Evolutionary conservation across 2,888 invertebrate species (phyloP), one percentile per base, ranked within the genome.

Genomic region (Amiota minor): DNA sequence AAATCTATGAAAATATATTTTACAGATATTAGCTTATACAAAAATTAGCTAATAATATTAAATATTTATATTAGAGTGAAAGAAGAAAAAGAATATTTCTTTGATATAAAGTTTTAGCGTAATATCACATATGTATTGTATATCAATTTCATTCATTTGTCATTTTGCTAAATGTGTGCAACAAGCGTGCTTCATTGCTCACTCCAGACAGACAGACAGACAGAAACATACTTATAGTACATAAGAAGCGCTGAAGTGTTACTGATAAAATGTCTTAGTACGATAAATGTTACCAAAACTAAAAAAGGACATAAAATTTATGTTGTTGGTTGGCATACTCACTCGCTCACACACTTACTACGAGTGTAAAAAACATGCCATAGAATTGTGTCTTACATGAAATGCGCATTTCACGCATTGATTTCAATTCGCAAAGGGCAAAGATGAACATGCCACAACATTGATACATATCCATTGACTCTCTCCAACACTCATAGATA

Each of bases 401-500:
- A 73, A 70, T 47, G 73, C 64, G 68, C 70, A 75, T 77, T 75
- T 74, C 62, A 71, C 72, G 74, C 77, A 77, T 76, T 75, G 72
- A 76, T 76, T 77, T 76, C 50, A 53, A 72, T 62, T 47, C 53
- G 47, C 65, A 62, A 49, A 49, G 45, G 53, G 50, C 50, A 53
- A 20, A 53, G 20, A 68, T 68, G 49, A 65, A 47, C 47, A 18
- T 47, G 47, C 59, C 18, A 59, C 59, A 53, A 53, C 53, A 53
- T n/a, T 62, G 12, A 45, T 16, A 62, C 45, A 62, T 45, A 62
- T 45, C 4, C 14, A n/a, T 14, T 45, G 14, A 14, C 62, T 35
- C 35, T 6, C 45, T 6, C 3, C n/a, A n/a, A 35, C 45, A 62
- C 16, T 35, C 14, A 12, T 18, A 62, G 9, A 45, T 45, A 14